phyloP scores from a whole-genome alignment of 1,140 invertebrate species.

The Xylocopa sonorina region DNA sequence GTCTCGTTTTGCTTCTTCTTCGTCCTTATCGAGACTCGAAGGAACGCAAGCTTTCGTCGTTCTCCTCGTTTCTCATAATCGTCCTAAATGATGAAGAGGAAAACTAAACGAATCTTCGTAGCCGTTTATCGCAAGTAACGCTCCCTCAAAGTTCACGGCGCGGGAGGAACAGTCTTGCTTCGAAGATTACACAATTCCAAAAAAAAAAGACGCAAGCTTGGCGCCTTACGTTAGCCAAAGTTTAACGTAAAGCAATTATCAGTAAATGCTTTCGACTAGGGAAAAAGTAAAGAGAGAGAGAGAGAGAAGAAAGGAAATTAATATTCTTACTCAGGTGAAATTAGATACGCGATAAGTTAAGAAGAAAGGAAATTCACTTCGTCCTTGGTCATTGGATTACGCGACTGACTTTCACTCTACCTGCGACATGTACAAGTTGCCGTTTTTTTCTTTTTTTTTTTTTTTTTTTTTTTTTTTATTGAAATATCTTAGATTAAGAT shows the following conservation, averaged over 20 bases:
- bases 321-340: constrained; percentile 54
- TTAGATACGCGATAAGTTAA: constrained; percentile 45
- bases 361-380: constrained; percentile 39
- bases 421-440: background rate
- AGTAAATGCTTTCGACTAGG: constrained; percentile 23
- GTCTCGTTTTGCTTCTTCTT: constrained; percentile 14
- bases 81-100: constrained; percentile 3
- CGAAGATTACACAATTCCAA: constrained; percentile 10
- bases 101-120: background rate
- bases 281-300: too few species aligned
- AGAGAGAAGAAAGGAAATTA: constrained; percentile 30
- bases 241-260: constrained; percentile 54
- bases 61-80: constrained; percentile 6
- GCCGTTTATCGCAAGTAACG: background rate
- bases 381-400: constrained; percentile 30
- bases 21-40: background rate
- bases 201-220: constrained; percentile 28
- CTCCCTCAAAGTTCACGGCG: background rate
- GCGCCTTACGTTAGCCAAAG: constrained; percentile 52
- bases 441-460: too few species aligned
- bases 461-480: too few species aligned
- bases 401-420: constrained; percentile 20
- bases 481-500: background rate
- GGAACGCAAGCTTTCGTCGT: constrained; percentile 12
- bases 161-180: background rate